Evolutionary conservation across 2,113 vertebrate genomes (phyloP).

Genomic region (Euleptes europaea): DNA sequence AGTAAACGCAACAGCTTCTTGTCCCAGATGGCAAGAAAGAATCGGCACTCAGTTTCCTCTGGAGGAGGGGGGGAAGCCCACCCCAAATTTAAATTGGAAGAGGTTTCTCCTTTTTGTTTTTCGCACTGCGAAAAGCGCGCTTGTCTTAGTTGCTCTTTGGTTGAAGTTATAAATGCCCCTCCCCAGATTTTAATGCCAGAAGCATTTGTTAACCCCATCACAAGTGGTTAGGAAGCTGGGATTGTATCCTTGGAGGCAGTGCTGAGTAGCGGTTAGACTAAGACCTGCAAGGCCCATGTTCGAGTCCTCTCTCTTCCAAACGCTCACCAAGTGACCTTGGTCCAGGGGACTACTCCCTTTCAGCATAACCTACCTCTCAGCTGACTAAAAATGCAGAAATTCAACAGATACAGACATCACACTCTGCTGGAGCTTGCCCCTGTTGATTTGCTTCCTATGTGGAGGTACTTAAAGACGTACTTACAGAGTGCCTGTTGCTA

Average conservation of each 20-base stretch:
- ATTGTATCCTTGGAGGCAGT: too few relatives aligned
- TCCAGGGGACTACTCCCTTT: too few relatives aligned
- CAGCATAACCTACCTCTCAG: too few relatives aligned
- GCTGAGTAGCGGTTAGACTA: too few relatives aligned
- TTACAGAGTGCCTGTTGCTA: too few relatives aligned
- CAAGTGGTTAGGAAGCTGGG: not conserved
- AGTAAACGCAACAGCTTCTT: conserved; percentile 13
- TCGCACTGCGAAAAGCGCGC: not conserved
- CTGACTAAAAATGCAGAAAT: not conserved
- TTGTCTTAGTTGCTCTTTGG: not conserved
- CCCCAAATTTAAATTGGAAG: conserved; percentile 10
- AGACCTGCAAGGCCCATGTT: too few relatives aligned
- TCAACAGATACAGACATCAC: not conserved
- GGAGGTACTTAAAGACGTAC: too few relatives aligned
- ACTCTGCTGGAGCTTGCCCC: too few relatives aligned
- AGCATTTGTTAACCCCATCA: too few relatives aligned
- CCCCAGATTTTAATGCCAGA: not conserved
- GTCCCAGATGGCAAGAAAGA: conserved; percentile 43
- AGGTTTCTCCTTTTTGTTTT: conserved; percentile 1
- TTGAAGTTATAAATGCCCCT: not conserved
- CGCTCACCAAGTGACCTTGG: too few relatives aligned
- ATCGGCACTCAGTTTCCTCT: not conserved
- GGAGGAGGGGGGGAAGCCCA: conserved; percentile 13
- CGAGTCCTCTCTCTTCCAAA: too few relatives aligned
- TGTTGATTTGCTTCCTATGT: too few relatives aligned